Base-by-base conservation (phyloP, 2,797 vertebrate species). In the Phoxinus dragarum region DNA sequence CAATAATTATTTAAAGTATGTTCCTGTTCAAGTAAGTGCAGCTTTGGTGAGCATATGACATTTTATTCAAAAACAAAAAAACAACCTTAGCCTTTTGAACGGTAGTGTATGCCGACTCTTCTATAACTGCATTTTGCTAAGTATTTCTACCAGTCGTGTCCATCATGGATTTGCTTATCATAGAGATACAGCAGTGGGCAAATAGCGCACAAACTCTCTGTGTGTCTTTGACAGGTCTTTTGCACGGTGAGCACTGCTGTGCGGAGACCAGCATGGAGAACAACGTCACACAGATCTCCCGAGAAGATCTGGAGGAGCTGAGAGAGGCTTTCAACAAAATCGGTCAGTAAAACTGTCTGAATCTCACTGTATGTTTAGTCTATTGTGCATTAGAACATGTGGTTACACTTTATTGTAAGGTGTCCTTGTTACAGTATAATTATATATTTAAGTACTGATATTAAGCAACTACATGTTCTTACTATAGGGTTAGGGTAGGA, bases 251-350 rank as follows among this genome's bases (percentile, higher is more conserved):
- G 79, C 27, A 54, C 77, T 86, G 34, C 84, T 84, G 82, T 23
- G 80, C 80, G 14, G 74, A 79, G 38, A 77, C 86, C 40, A 85
- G 89, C 36, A 99, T 99, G 98, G 97, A 96, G 90, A 96, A 95
- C 89, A 96, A 95, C 2, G 73, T 96, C 86, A 98, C 96, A 6
- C 97, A 97, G 85, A 97, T 99, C 91, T 96, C 97, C 86, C 91
- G 96, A 86, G 98, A 98, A 38, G 96, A 99, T 88, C 96, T 99
- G 89, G 97, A 98, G 68, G 98, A 99, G 1, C 94, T 99, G 47
- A 94, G 94, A 89, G 97, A 98, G 87, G 98, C 98, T 21, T 99
- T 99, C 86, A 91, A 94, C 90, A 99, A 96, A 95, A 98, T 99
- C 61, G 98, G 98, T 99, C 88, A 90, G 94, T 91, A 71, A 17